Base-by-base conservation (phyloP, 2,888 invertebrate species). In the Apodemia duryi region DNA sequence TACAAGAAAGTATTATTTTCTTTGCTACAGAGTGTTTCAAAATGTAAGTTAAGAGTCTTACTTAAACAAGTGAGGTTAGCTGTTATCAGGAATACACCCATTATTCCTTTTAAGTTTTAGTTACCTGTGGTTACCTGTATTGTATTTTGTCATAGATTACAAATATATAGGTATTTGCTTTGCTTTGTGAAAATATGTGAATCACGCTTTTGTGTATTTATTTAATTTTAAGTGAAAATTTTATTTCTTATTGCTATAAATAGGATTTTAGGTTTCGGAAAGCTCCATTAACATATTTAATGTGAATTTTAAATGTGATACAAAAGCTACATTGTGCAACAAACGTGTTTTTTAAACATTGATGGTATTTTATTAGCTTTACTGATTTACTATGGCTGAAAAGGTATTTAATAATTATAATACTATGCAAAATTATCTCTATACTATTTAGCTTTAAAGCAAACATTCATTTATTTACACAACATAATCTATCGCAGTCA, bases 111-210 rank as follows among this genome's bases (percentile, higher is more conserved):
- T 35, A 35, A 3, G 6, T 41, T 7, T 41, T 41, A 41, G 41
- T 41, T 41, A 41, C 7, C 41, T 41, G 7, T 43, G 43, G 2
- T 2, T 43, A 21, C 21, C 21, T 21, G 21, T 21, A 21, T 21
- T 21, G 11, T 43, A 7, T 4, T 46, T 46, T 46, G 13, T 5
- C 46, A 46, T 46, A 46, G 46, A 46, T 5, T 46, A 46, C 46
- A 46, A 46, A 46, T 46, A 46, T 7, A 46, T 7, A 6, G 63
- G 67, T 70, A 72, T 69, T 65, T 65, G 57, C 61, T 66, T 65
- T 64, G 60, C 66, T 57, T 65, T 41, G 29, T 5, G 60, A 21
- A 54, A 64, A n/a, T 46, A 49, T 51, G 61, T 54, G 11, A 63
- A 62, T 65, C 21, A 65, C 10, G 54, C 62, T 54, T 28, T 54